phyloP scores from a whole-genome alignment of 2,888 invertebrate species.

The Colletes collaris region DNA sequence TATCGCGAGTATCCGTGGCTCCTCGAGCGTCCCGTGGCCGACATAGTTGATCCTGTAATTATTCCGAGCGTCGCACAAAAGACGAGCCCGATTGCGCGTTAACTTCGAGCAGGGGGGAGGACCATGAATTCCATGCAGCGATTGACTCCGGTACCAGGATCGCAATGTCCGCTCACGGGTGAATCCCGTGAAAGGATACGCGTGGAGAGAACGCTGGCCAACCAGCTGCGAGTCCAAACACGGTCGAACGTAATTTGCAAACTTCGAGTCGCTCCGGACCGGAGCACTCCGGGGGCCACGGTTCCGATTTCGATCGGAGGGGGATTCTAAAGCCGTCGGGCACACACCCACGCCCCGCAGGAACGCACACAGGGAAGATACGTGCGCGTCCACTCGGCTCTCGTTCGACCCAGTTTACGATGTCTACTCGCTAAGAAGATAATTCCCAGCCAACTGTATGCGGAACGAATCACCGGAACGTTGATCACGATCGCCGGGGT shows the following conservation, averaged over 20 bases:
- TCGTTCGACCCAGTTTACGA: conserved; percentile 63
- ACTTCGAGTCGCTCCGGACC: conserved; percentile 39
- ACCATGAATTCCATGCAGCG: conserved; percentile 20
- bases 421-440: conserved; percentile 49
- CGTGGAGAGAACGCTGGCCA: neutral
- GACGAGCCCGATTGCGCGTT: conserved; percentile 31
- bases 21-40: neutral
- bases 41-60: conserved; percentile 18
- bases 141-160: conserved; percentile 31
- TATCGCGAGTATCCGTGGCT: conserved; percentile 1
- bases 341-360: neutral
- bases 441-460: conserved; percentile 38
- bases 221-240: conserved; percentile 31
- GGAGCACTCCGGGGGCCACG: conserved; percentile 15
- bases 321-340: conserved; percentile 42
- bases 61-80: conserved; percentile 22
- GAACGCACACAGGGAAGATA: neutral
- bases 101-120: conserved; percentile 12
- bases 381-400: neutral
- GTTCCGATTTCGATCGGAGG: conserved; percentile 55
- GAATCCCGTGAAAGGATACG: conserved; percentile 24
- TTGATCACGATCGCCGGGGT: conserved; percentile 33
- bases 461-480: conserved; percentile 40
- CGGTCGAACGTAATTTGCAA: conserved; percentile 62
- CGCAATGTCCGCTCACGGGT: conserved; percentile 1